Evolutionary conservation across 2,113 vertebrate genomes (phyloP).

Genomic region (Anhinga anhinga): DNA sequence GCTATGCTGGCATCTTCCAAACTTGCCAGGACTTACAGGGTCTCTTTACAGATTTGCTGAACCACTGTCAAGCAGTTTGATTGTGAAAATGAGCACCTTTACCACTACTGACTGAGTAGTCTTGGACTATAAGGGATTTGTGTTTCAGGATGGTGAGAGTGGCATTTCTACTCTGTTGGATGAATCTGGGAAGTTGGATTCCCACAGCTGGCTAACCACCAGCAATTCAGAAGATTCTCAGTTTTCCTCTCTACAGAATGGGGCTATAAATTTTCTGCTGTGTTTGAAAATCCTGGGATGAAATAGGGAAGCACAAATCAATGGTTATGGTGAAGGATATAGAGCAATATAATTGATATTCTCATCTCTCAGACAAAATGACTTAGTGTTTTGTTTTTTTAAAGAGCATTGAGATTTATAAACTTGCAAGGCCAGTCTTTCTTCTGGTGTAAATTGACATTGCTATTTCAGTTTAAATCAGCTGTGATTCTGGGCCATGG

Average conservation of each 20-base stretch:
- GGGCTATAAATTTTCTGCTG: not conserved
- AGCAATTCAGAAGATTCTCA: not conserved
- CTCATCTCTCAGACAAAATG: not conserved
- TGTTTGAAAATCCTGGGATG: not conserved
- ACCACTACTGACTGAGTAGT: not conserved
- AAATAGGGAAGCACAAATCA: not conserved
- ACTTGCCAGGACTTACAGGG: not conserved
- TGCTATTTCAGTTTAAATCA: not conserved
- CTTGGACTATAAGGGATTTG: fast-evolving
- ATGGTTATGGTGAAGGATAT: not conserved
- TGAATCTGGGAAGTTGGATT: not conserved
- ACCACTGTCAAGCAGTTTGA: not conserved
- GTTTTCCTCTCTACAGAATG: not conserved
- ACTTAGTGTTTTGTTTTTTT: slow-evolving; percentile 40
- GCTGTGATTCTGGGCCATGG: not conserved
- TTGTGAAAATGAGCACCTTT: not conserved
- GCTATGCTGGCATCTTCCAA: not conserved
- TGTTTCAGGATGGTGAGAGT: not conserved
- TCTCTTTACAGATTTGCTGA: not conserved
- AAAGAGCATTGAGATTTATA: slow-evolving; percentile 5
- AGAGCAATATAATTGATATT: not conserved
- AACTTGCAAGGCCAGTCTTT: not conserved
- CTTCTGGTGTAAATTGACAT: not conserved
- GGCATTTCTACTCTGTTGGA: not conserved
- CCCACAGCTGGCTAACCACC: not conserved